A percentile compares a stretch with the other conserved stretches of the same genome.
These are phyloP conservation scores for Drosophila borealis DNA, from an alignment of 2,888 invertebrate genomes.

Conservation along the genomic window DNA sequence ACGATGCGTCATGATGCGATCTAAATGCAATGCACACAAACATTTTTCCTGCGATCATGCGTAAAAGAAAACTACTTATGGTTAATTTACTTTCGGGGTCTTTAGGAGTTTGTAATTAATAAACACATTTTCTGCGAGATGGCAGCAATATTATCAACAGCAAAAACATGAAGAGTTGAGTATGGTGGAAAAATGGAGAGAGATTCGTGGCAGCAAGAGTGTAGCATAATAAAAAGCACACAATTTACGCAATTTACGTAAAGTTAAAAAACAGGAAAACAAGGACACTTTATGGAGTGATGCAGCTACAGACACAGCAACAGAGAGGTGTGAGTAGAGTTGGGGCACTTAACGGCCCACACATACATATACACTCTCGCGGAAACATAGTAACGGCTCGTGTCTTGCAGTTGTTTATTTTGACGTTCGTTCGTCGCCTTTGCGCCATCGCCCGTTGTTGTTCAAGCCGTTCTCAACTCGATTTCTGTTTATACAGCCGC, in stretches of 20 bases:
- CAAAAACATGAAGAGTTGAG: slow-evolving; percentile 38
- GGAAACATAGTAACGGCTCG: slow-evolving; percentile 9
- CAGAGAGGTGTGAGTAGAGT: slow-evolving; percentile 7
- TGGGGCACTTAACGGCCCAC: slow-evolving; percentile 40
- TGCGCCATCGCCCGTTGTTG: slow-evolving; percentile 10
- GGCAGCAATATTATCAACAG: slow-evolving; percentile 8
- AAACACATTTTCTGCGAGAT: slow-evolving; percentile 52
- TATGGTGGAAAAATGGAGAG: not conserved
- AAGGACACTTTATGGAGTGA: slow-evolving; percentile 42
- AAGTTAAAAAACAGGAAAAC: slow-evolving; percentile 66
- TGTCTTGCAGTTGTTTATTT: slow-evolving; percentile 6
- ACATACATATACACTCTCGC: slow-evolving; percentile 10
- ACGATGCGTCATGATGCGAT: too few species aligned
- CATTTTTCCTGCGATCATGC: too few species aligned
- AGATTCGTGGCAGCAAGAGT: slow-evolving; percentile 43
- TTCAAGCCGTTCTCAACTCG: slow-evolving; percentile 55
- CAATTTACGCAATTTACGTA: slow-evolving; percentile 72
- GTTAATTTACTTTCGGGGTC: too few species aligned
- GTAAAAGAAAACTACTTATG: too few species aligned
- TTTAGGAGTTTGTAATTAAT: slow-evolving; percentile 29
- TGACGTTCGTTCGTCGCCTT: slow-evolving; percentile 12
- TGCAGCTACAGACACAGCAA: slow-evolving; percentile 2
- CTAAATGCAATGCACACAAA: too few species aligned
- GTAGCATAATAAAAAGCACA: slow-evolving; percentile 66
- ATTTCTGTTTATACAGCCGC: slow-evolving; percentile 53